Evolutionary conservation across 2,888 invertebrate species (phyloP), one percentile per base, ranked within the genome.

Genomic region (Agrochola macilenta): DNA sequence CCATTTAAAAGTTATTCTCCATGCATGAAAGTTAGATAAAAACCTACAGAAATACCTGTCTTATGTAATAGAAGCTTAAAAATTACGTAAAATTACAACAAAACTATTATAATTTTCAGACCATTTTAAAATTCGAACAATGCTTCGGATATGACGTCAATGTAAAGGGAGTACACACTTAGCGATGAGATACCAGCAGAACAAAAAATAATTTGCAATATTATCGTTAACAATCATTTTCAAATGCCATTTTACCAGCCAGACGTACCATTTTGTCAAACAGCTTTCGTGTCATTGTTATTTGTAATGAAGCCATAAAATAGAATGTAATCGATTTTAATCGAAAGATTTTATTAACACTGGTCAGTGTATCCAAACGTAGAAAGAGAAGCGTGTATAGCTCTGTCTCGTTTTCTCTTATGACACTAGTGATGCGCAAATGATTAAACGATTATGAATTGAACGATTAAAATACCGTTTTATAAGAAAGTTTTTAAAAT

Each of bases 351-450:
- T 66, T 23, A 26, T 43, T 58, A 12, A 7, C 23, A 2, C 49
- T 70, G 60, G 35, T 58, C 1, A 35, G 68, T 82, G 87, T 87
- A 88, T 87, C 87, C 88, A 75, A 87, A 63, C 70, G 63, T 68
- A 65, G 61, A 78, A 61, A 52, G 84, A 79, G 70, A 78, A 11
- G 23, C 26, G 0, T 7, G 35, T 71, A 78, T 64, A 52, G 5
- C 58, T 63, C 57, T 30, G 8, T 78, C 81, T 84, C 82, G 57
- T 74, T 88, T 70, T 64, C 23, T 69, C 20, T 43, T 20, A 7
- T 35, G 75, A 1, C 43, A 60, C 9, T 84, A 88, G 88, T 86
- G 89, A 77, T 79, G 87, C 2, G 1, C 68, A 11, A 0, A 7
- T n/a, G 0, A 14, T 35, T 23, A 17, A 78, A 68, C 72, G 17